Conservation (phyloP, 1,140 invertebrate species). For the Drosophila lini region DNA sequence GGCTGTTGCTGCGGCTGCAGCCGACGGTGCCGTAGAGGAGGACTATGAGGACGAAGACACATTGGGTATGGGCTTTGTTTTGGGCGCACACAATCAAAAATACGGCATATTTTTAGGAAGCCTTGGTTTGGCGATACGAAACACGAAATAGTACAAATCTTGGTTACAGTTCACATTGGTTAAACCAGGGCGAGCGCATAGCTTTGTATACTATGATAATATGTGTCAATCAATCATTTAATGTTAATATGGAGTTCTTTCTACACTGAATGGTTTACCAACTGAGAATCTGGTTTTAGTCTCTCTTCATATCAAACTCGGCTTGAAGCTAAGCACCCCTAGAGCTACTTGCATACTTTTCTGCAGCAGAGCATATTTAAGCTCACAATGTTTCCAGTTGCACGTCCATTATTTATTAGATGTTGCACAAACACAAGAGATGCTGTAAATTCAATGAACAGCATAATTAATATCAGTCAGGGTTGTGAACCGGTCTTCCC, state of each 20-base stretch:
- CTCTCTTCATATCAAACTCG: background rate
- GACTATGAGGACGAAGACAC: constrained; percentile 56
- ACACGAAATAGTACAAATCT: background rate
- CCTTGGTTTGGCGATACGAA: background rate
- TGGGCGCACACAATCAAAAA: background rate
- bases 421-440: background rate
- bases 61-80: constrained; percentile 15
- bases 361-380: constrained; percentile 9
- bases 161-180: background rate
- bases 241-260: background rate
- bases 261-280: no score
- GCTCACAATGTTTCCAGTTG: background rate
- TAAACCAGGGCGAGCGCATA: background rate
- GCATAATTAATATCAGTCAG: background rate
- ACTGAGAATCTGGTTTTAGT: background rate
- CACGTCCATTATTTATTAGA: background rate
- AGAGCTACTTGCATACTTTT: constrained; percentile 51
- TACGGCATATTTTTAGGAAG: background rate
- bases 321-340: background rate
- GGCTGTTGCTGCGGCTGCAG: constrained; percentile 52
- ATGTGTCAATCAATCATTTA: background rate
- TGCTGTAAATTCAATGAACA: background rate
- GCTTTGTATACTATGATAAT: background rate
- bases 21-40: constrained; percentile 59
- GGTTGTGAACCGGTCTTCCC: background rate